phyloP scores from a whole-genome alignment of 2,888 invertebrate species.

The Aproaerema taeniolella region DNA sequence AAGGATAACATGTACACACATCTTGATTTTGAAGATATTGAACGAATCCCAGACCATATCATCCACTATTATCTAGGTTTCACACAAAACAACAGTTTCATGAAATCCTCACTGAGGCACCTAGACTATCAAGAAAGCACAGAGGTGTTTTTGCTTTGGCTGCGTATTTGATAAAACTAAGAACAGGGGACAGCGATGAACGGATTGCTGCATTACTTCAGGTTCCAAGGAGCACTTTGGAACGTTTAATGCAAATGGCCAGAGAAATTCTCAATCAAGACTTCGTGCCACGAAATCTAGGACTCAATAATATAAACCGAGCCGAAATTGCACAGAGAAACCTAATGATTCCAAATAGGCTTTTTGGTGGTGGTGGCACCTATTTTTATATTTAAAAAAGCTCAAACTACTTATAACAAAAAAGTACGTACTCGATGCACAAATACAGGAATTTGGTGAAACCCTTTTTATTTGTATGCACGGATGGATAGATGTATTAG shows the following conservation, averaged over 20 bases:
- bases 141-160: slow-evolving; percentile 15
- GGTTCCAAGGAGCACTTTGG: slow-evolving; percentile 10
- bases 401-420: slow-evolving; percentile 20
- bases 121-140: too few species aligned
- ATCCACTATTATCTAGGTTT: too few species aligned
- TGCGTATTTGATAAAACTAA: slow-evolving; percentile 14
- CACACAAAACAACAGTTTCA: too few species aligned
- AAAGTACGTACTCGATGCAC: slow-evolving; percentile 19
- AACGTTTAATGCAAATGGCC: slow-evolving; percentile 6
- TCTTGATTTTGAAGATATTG: too few species aligned
- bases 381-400: slow-evolving; percentile 22
- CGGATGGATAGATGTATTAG: slow-evolving; percentile 16
- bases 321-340: neutral
- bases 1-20: too few species aligned
- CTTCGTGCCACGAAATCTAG: slow-evolving; percentile 15
- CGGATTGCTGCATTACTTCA: slow-evolving; percentile 12
- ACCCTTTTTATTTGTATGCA: slow-evolving; percentile 15
- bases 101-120: too few species aligned
- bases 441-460: slow-evolving; percentile 16
- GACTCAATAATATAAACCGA: slow-evolving; percentile 6
- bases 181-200: slow-evolving; percentile 15
- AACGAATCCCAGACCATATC: too few species aligned
- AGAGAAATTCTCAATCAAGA: slow-evolving; percentile 10
- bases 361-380: neutral
- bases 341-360: neutral